These are phyloP conservation scores for Mactra quadrangularis DNA, from an alignment of 1,140 invertebrate genomes.

Conservation along the genomic window DNA sequence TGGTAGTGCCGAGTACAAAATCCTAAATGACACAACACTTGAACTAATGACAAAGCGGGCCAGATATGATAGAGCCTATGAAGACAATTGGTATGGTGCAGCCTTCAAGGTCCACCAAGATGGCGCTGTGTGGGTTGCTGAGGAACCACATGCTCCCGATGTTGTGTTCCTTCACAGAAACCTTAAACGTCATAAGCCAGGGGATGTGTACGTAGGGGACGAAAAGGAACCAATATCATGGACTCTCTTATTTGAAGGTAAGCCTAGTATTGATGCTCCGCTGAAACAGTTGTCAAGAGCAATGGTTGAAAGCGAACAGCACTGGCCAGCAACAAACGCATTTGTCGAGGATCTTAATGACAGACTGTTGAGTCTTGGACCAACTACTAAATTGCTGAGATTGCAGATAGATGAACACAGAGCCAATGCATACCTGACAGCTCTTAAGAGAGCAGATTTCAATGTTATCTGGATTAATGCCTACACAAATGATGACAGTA, in stretches of 20 bases:
- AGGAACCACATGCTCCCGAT: slow-evolving; percentile 73
- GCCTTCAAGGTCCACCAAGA: slow-evolving; percentile 71
- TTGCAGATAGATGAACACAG: slow-evolving; percentile 75
- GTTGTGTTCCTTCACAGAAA: slow-evolving; percentile 73
- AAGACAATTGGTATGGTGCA: slow-evolving; percentile 68
- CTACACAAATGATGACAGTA: slow-evolving; percentile 63
- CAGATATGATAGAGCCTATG: slow-evolving; percentile 53
- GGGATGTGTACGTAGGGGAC: background rate
- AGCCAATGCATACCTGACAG: slow-evolving; percentile 72
- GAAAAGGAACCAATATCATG: slow-evolving; percentile 65
- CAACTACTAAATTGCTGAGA: slow-evolving; percentile 62
- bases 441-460: slow-evolving; percentile 68
- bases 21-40: slow-evolving; percentile 68
- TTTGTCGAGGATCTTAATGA: slow-evolving; percentile 74
- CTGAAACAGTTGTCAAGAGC: slow-evolving; percentile 66
- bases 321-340: slow-evolving; percentile 66
- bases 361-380: slow-evolving; percentile 40
- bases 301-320: slow-evolving; percentile 65
- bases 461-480: slow-evolving; percentile 76
- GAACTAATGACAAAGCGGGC: slow-evolving; percentile 64
- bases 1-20: slow-evolving; percentile 67
- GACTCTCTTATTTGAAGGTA: slow-evolving; percentile 72
- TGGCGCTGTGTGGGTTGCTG: slow-evolving; percentile 74
- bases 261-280: slow-evolving; percentile 63
- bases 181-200: slow-evolving; percentile 39